Evolutionary conservation across 2,113 vertebrate species (phyloP).

Genomic region (Chionis minor): DNA sequence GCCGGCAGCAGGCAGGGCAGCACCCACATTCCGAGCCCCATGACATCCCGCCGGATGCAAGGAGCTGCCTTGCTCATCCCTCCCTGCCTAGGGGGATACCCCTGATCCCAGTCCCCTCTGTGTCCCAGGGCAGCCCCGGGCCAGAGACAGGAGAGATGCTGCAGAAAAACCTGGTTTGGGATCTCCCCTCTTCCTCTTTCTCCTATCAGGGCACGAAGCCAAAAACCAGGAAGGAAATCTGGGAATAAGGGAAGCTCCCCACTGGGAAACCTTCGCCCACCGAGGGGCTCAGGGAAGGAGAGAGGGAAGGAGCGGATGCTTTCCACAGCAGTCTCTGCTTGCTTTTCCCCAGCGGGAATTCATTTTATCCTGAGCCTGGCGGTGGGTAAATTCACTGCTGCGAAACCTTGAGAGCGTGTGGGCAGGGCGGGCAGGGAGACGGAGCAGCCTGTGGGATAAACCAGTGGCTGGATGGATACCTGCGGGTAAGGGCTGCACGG

Average conservation of each 20-base stretch:
- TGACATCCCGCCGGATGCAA: not conserved
- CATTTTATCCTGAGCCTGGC: not conserved
- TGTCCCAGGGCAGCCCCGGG: not conserved
- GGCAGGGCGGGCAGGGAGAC: not conserved
- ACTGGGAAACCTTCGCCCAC: not conserved
- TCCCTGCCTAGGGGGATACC: rapidly evolving
- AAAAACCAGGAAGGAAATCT: not conserved
- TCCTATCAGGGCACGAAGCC: not conserved
- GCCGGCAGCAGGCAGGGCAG: not conserved
- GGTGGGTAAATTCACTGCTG: not conserved
- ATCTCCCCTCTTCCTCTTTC: not conserved
- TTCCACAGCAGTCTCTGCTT: not conserved
- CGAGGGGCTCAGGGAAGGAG: not conserved
- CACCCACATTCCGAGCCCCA: not conserved
- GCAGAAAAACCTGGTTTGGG: not conserved
- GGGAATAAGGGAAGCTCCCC: not conserved
- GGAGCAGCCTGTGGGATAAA: not conserved
- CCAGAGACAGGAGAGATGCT: not conserved
- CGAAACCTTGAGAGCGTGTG: not conserved
- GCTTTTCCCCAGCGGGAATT: not conserved
- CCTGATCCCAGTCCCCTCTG: not conserved
- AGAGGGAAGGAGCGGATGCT: not conserved
- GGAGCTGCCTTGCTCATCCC: not conserved
- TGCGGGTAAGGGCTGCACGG: not conserved
- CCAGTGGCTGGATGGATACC: not conserved